Conservation (phyloP, 2,888 invertebrate species). For the Ceriagrion tenellum region DNA sequence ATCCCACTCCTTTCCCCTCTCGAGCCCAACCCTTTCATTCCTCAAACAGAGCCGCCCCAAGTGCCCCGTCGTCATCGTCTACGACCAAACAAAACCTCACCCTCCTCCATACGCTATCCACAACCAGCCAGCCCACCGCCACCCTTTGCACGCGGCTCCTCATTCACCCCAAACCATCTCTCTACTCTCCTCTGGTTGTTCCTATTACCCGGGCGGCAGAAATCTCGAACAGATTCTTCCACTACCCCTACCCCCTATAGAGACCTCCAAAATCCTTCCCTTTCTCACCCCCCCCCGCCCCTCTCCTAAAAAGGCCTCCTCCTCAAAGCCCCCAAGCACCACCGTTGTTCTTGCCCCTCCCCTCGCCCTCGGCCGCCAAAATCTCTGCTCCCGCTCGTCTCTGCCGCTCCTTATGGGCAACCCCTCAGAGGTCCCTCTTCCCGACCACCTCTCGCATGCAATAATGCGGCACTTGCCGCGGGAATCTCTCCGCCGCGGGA, state of each 20-base stretch:
- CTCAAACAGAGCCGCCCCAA: slow-evolving; percentile 12
- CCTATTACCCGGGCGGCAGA: not conserved
- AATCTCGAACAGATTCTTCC: not conserved
- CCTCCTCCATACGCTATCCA: not conserved
- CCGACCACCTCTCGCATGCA: slow-evolving; percentile 59
- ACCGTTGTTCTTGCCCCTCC: not conserved
- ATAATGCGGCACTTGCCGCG: slow-evolving; percentile 49
- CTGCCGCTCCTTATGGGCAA: no score
- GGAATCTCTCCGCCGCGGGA: not conserved
- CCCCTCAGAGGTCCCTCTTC: not conserved
- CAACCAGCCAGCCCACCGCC: not conserved
- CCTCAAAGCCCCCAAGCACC: not conserved
- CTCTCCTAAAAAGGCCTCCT: not conserved
- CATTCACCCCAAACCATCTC: no score
- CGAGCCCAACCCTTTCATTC: not conserved
- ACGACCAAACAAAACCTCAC: not conserved
- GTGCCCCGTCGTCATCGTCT: not conserved
- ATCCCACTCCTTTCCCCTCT: not conserved
- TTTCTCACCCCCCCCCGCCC: not conserved
- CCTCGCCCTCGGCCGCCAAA: not conserved
- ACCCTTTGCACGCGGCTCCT: not conserved
- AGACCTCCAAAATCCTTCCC: not conserved
- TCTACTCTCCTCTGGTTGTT: not conserved
- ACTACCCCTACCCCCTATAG: not conserved
- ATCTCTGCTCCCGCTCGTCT: no score